Evolutionary conservation across 1,140 invertebrate species (phyloP).

Genomic region (Latrodectus geometricus): DNA sequence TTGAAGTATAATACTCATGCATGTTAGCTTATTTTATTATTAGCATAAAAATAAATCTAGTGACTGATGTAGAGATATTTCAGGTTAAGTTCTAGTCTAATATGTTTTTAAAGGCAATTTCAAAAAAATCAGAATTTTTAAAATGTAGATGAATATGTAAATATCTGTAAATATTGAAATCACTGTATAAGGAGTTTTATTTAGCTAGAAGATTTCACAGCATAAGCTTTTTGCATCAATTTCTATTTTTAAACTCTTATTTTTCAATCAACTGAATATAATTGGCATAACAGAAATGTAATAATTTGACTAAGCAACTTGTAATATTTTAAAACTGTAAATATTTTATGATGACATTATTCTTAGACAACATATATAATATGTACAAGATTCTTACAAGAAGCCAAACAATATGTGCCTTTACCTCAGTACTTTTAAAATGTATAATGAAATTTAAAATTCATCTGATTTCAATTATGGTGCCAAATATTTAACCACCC

Average conservation of each 20-base stretch:
- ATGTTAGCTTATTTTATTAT: not conserved
- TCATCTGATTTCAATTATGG: not conserved
- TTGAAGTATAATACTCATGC: no score
- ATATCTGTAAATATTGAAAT: constrained; percentile 18
- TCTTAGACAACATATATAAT: not conserved
- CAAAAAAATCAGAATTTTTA: no score
- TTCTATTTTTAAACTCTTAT: no score
- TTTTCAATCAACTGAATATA: no score
- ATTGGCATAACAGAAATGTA: no score
- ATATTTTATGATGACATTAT: not conserved
- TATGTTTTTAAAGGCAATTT: no score
- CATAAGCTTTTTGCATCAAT: not conserved
- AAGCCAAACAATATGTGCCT: not conserved
- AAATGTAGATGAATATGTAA: not conserved
- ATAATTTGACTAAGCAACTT: not conserved
- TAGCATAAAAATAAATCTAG: not conserved
- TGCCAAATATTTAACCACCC: not conserved
- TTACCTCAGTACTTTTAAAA: not conserved
- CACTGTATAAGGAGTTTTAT: not conserved
- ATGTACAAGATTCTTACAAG: not conserved
- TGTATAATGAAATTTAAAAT: not conserved
- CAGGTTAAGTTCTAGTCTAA: no score
- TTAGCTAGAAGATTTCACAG: not conserved
- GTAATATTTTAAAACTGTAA: not conserved
- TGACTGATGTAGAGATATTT: not conserved